Evolutionary conservation across 2,888 invertebrate species (phyloP).

Genomic region (Stictocephala bisonia): DNA sequence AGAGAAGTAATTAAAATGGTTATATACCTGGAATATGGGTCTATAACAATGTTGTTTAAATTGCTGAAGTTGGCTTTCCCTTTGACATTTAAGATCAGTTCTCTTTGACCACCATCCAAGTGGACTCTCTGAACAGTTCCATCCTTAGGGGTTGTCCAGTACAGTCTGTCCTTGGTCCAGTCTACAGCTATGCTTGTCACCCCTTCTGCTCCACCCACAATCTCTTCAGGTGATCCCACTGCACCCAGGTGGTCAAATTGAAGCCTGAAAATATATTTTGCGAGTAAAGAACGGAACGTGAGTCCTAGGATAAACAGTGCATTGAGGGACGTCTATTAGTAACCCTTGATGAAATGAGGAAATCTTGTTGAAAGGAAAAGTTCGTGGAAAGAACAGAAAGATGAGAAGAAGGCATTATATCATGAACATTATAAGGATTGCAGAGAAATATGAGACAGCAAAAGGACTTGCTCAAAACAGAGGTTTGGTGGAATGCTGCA

Average conservation of each 20-base stretch:
- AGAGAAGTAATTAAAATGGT: too few relatives aligned
- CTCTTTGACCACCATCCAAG: background rate
- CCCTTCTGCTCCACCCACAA: background rate
- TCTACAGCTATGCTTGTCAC: conserved; percentile 2
- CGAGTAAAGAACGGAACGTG: too few relatives aligned
- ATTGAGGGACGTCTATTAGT: too few relatives aligned
- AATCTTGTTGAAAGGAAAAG: too few relatives aligned
- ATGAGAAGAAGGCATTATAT: too few relatives aligned
- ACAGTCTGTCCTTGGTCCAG: background rate
- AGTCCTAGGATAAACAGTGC: too few relatives aligned
- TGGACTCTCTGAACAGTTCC: background rate
- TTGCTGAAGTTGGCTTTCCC: background rate
- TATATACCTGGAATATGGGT: conserved; percentile 23
- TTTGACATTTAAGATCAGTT: background rate
- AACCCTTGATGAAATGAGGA: too few relatives aligned
- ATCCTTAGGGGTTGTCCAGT: background rate
- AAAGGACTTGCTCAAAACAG: too few relatives aligned
- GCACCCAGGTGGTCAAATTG: background rate
- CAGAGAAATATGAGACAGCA: too few relatives aligned
- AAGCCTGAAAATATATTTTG: background rate
- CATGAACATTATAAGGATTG: too few relatives aligned
- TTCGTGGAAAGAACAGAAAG: too few relatives aligned
- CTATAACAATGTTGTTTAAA: background rate
- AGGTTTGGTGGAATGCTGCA: too few relatives aligned
- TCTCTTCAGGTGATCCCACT: background rate